A percentile compares a stretch with the other conserved stretches of the same genome.
These are phyloP conservation scores for Acrobeloides nanus DNA, from an alignment of 2,888 invertebrate species.

Conservation along the genomic window DNA sequence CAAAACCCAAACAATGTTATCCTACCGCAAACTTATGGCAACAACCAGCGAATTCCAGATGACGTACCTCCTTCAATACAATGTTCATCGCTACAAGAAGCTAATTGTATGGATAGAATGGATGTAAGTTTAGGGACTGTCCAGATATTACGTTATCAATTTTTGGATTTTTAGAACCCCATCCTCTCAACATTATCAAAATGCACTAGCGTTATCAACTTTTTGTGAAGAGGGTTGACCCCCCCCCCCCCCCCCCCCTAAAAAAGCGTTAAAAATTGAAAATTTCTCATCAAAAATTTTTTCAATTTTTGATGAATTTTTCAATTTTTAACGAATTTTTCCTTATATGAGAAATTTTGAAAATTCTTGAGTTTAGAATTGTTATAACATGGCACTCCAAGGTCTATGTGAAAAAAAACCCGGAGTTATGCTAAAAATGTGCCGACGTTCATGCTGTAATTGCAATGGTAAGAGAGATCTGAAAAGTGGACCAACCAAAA, in stretches of 20 bases:
- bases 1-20: not conserved
- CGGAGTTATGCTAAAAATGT: slow-evolving; percentile 22
- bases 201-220: too few species aligned
- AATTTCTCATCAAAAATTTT: too few species aligned
- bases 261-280: too few species aligned
- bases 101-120: slow-evolving; percentile 17
- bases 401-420: slow-evolving; percentile 26
- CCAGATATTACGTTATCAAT: too few species aligned
- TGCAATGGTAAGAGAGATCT: slow-evolving; percentile 17
- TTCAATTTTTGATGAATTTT: too few species aligned
- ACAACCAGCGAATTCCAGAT: slow-evolving; percentile 3
- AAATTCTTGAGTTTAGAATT: slow-evolving; percentile 15
- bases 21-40: not conserved
- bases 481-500: not conserved
- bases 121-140: slow-evolving; percentile 21
- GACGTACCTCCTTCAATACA: slow-evolving; percentile 8
- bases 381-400: slow-evolving; percentile 14
- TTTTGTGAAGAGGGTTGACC: too few species aligned
- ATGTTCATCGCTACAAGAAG: slow-evolving; percentile 7
- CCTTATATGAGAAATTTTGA: not conserved
- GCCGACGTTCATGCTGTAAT: slow-evolving; percentile 24
- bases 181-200: not conserved
- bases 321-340: not conserved
- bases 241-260: too few species aligned
- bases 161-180: slow-evolving; percentile 1